These are phyloP conservation scores for Pelochelys cantorii DNA, from an alignment of 2,797 vertebrate species.

Conservation along the genomic window DNA sequence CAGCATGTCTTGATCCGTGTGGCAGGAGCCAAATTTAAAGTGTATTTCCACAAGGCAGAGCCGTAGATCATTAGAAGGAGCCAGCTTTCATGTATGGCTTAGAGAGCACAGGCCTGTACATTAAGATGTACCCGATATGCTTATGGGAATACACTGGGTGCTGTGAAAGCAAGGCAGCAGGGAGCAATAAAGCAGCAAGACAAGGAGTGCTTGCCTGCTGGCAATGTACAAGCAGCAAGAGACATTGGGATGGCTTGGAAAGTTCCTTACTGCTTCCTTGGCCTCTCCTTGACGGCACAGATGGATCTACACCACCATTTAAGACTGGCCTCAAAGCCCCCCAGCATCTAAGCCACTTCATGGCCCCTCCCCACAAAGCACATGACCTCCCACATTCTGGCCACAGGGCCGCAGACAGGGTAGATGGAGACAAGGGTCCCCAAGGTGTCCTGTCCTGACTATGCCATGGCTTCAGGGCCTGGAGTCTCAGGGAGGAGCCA, in stretches of 20 bases:
- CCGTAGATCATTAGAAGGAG: conserved; percentile 29
- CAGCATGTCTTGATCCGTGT: conserved; percentile 41
- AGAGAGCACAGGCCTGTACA: conserved; percentile 21
- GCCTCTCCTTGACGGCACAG: not conserved
- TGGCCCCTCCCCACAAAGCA: not conserved
- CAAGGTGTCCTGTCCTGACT: too few relatives aligned
- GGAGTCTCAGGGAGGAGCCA: not conserved
- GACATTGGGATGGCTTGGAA: not conserved
- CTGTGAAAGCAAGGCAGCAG: not conserved
- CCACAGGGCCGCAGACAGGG: not conserved
- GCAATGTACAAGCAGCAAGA: accelerated
- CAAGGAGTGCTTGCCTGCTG: not conserved
- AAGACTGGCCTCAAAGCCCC: too few relatives aligned
- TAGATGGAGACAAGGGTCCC: not conserved
- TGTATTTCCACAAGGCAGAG: conserved; percentile 1
- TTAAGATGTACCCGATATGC: conserved; percentile 4
- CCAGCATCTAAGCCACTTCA: accelerated
- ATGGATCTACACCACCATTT: not conserved
- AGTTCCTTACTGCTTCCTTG: not conserved
- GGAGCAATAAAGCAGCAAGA: not conserved
- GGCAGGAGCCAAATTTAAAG: conserved; percentile 49
- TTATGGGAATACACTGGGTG: not conserved
- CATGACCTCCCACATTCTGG: not conserved
- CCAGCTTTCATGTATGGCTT: not conserved
- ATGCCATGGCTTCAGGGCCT: not conserved